These are phyloP conservation scores for Drosophila rufa DNA, from an alignment of 1,140 invertebrate genomes.

Conservation along the genomic window DNA sequence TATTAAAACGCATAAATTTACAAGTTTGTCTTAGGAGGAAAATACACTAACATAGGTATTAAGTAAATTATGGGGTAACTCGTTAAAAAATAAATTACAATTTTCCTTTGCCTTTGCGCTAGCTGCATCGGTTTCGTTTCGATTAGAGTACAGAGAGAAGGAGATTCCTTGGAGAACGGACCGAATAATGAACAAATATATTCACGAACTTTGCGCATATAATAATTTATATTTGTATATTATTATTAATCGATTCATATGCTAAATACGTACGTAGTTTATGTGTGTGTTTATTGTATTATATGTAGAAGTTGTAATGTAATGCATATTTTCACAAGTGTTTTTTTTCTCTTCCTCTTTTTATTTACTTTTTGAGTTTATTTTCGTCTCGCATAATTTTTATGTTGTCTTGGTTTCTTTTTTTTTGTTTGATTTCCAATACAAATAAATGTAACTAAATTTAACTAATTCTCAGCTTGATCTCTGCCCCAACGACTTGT, in stretches of 20 bases:
- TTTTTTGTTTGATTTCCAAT: constrained; percentile 62
- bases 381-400: constrained; percentile 30
- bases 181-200: constrained; percentile 44
- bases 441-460: constrained; percentile 80
- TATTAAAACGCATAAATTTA: constrained; percentile 64
- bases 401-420: constrained; percentile 6
- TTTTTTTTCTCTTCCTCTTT: constrained; percentile 25
- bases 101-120: constrained; percentile 39
- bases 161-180: constrained; percentile 45
- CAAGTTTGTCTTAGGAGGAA: constrained; percentile 48
- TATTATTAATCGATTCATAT: constrained; percentile 67
- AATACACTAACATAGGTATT: constrained; percentile 44
- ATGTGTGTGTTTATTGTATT: constrained; percentile 45
- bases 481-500: constrained; percentile 59
- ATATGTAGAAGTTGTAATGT: constrained; percentile 67
- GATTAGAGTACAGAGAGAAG: constrained; percentile 43
- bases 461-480: constrained; percentile 70
- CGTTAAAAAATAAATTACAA: constrained; percentile 64
- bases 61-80: constrained; percentile 52
- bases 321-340: constrained; percentile 80
- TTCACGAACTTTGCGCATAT: constrained; percentile 52
- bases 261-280: constrained; percentile 62
- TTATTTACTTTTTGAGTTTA: constrained; percentile 48
- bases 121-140: constrained; percentile 21
- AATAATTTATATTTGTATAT: constrained; percentile 69